phyloP scores from a whole-genome alignment of 2,113 vertebrate species.

The Indicator indicator region DNA sequence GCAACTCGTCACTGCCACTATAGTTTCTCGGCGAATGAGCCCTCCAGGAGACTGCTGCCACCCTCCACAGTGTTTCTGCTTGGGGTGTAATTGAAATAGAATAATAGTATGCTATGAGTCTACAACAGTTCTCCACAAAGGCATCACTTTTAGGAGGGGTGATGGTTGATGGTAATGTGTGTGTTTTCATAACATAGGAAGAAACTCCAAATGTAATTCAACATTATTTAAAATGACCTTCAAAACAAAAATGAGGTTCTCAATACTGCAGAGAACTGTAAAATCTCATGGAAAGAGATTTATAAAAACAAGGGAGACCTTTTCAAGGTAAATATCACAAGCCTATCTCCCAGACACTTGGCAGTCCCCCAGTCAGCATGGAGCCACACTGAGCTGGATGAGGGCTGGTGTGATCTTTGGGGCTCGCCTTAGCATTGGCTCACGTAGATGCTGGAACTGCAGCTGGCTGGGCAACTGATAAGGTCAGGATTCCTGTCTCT shows the following conservation, averaged over 20 bases:
- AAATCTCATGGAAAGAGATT: not conserved
- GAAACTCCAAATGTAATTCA: not conserved
- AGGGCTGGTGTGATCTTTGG: not conserved
- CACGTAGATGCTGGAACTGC: not conserved
- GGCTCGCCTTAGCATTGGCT: not conserved
- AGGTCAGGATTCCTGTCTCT: not conserved
- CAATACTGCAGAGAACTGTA: not conserved
- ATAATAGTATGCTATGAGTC: not conserved
- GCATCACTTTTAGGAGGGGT: not conserved
- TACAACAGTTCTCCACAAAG: not conserved
- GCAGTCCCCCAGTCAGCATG: not conserved
- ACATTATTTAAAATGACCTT: not conserved
- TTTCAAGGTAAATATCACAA: constrained; percentile 13
- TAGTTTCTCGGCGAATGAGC: not conserved
- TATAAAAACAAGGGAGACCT: not conserved
- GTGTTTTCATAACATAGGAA: not conserved
- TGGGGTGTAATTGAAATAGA: not conserved
- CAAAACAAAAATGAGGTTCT: not conserved
- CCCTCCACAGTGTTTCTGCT: not conserved
- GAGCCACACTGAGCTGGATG: fast-evolving
- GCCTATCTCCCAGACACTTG: not conserved
- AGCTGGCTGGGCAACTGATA: not conserved
- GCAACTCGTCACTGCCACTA: not conserved
- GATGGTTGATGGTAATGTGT: not conserved
- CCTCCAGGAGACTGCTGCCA: not conserved